These are phyloP conservation scores for Prosopocoilus inquinatus DNA, from an alignment of 2,888 invertebrate genomes.

Conservation along the genomic window DNA sequence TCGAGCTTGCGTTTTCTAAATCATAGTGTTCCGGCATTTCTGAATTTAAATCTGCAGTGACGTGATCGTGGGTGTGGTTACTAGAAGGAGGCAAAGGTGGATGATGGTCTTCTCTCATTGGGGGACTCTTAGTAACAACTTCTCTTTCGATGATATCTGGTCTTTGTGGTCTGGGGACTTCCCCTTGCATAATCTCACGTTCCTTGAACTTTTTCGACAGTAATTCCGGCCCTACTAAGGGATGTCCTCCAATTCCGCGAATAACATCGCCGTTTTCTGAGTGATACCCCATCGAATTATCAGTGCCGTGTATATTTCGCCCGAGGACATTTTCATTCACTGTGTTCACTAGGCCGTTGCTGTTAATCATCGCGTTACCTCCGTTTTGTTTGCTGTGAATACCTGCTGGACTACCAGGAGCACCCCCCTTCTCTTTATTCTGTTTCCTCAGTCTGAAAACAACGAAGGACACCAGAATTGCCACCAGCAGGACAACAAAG, in stretches of 20 bases:
- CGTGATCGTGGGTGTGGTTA: constrained; percentile 72
- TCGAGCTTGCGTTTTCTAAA: constrained; percentile 94
- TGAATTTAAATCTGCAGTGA: constrained; percentile 71
- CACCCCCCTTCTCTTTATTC: constrained; percentile 79
- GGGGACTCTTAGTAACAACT: constrained; percentile 80
- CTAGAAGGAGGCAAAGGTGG: constrained; percentile 76
- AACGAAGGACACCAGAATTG: constrained; percentile 88
- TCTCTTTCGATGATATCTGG: constrained; percentile 94
- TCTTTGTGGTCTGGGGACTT: constrained; percentile 76
- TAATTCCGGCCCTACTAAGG: constrained; percentile 81
- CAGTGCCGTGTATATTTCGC: constrained; percentile 67
- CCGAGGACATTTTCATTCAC: constrained; percentile 69
- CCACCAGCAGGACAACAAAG: constrained; percentile 85
- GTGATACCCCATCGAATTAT: constrained; percentile 67
- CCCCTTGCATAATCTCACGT: constrained; percentile 70
- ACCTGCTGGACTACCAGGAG: constrained; percentile 64
- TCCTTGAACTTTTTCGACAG: constrained; percentile 88
- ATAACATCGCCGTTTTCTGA: constrained; percentile 73
- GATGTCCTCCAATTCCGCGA: constrained; percentile 71
- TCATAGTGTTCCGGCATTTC: constrained; percentile 92
- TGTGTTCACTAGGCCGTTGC: constrained; percentile 65
- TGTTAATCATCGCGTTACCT: constrained; percentile 66
- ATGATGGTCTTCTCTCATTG: constrained; percentile 74
- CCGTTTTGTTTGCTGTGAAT: constrained; percentile 79
- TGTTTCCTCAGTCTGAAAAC: constrained; percentile 86